Conservation (phyloP, 2,797 vertebrate species). For the Hylomyscus alleni region DNA sequence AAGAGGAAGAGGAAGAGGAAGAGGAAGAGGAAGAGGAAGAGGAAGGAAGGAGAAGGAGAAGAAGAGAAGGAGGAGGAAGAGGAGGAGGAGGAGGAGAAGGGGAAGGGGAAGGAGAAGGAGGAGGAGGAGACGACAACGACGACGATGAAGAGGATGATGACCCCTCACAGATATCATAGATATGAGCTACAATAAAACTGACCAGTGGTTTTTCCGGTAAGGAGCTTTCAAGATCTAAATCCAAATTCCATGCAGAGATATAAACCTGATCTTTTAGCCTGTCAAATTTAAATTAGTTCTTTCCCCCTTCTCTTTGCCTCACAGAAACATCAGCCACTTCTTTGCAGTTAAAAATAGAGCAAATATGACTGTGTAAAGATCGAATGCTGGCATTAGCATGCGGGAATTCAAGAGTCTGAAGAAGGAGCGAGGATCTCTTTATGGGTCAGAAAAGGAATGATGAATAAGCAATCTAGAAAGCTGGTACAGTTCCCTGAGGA, state of each 20-base stretch:
- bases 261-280: neutral
- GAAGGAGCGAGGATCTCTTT: neutral
- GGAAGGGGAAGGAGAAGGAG: too few relatives aligned
- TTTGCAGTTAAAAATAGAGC: neutral
- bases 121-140: too few relatives aligned
- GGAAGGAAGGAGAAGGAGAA: too few relatives aligned
- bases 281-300: neutral
- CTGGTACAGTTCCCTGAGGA: neutral
- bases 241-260: constrained; percentile 16
- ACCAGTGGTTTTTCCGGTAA: neutral
- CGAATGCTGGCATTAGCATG: neutral
- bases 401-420: neutral
- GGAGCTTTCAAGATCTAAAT: neutral
- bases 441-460: neutral
- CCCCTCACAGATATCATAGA: neutral
- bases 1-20: too few relatives aligned
- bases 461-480: neutral
- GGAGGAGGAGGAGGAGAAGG: too few relatives aligned
- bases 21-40: too few relatives aligned
- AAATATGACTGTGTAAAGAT: neutral
- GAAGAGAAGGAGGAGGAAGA: too few relatives aligned
- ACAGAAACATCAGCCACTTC: neutral
- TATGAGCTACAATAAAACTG: neutral
- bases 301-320: neutral
- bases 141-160: too few relatives aligned